These are phyloP conservation scores for Drosophila kanapiae DNA, from an alignment of 1,140 invertebrate genomes.

Conservation along the genomic window DNA sequence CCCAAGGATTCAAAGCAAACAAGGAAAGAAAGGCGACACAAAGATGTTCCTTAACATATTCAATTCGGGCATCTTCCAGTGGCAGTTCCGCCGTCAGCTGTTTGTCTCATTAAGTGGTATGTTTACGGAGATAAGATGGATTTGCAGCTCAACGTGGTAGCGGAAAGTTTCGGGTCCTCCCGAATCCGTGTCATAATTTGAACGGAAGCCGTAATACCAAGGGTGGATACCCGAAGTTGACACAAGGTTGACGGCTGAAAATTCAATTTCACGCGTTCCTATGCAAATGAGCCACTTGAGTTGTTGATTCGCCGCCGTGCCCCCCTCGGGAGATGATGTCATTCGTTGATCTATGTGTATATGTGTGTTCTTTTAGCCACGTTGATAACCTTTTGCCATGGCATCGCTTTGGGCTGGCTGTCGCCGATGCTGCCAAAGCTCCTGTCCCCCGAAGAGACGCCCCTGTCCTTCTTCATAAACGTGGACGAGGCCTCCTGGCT, in stretches of 20 bases:
- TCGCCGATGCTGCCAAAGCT: constrained; percentile 84
- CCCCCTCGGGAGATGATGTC: constrained; percentile 16
- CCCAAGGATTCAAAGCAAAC: background rate
- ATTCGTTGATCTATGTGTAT: constrained; percentile 22
- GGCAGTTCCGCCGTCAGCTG: constrained; percentile 68
- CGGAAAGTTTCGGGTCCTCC: constrained; percentile 34
- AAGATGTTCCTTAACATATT: constrained; percentile 63
- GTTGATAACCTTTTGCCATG: constrained; percentile 85
- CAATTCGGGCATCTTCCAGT: constrained; percentile 57
- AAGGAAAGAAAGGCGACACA: background rate
- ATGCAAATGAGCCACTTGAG: constrained; percentile 46
- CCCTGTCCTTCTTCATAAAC: constrained; percentile 68
- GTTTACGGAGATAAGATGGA: constrained; percentile 18
- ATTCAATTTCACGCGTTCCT: constrained; percentile 26
- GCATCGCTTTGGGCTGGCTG: constrained; percentile 85
- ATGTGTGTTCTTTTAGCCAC: constrained; percentile 68
- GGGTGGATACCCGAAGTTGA: constrained; percentile 1
- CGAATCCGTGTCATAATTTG: constrained; percentile 11
- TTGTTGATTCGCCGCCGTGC: constrained; percentile 23
- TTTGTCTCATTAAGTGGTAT: constrained; percentile 75
- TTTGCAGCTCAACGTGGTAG: constrained; percentile 5
- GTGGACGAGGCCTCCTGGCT: constrained; percentile 80
- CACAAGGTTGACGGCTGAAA: constrained; percentile 34
- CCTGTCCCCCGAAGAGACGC: constrained; percentile 67
- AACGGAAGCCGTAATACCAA: constrained; percentile 1